Percentiles rank a stretch among this genome's conserved stretches.
These are phyloP conservation scores for Drosophila arizonae DNA, from an alignment of 1,140 invertebrate species.

Conservation along the genomic window DNA sequence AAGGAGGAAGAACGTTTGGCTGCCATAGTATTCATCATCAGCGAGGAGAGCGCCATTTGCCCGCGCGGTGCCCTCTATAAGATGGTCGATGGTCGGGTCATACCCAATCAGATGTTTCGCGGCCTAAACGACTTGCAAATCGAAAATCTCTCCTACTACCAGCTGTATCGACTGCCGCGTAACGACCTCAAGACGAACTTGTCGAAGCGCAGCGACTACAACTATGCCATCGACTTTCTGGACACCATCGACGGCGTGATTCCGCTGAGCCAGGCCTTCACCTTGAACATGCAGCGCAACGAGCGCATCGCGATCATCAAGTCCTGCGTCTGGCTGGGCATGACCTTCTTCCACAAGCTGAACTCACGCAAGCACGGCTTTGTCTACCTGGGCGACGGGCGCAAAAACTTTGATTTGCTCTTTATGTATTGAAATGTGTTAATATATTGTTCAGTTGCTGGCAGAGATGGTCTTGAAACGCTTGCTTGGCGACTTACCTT, in stretches of 20 bases:
- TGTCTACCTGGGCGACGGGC: conserved; percentile 88
- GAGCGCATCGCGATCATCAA: conserved; percentile 86
- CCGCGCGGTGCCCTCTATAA: conserved; percentile 89
- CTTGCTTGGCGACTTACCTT: conserved; percentile 45
- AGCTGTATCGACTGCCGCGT: conserved; percentile 86
- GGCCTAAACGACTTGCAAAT: conserved; percentile 86
- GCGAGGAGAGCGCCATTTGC: conserved; percentile 87
- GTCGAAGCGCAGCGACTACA: conserved; percentile 88
- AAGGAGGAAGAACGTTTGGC: conserved; percentile 91
- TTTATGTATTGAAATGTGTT: conserved; percentile 85
- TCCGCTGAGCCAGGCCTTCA: conserved; percentile 63
- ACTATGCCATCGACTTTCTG: conserved; percentile 90
- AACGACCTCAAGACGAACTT: conserved; percentile 89
- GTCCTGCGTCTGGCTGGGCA: conserved; percentile 89
- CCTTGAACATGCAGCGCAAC: conserved; percentile 84
- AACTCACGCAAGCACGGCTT: conserved; percentile 87
- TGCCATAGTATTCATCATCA: conserved; percentile 87
- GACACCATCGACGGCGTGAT: conserved; percentile 86
- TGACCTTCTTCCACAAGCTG: conserved; percentile 88
- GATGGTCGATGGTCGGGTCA: conserved; percentile 85
- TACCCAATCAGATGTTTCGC: conserved; percentile 87
- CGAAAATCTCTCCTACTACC: conserved; percentile 86
- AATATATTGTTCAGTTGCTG: conserved; percentile 14
- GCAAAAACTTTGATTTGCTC: conserved; percentile 88
- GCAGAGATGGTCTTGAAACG: background rate